Evolutionary conservation across 2,797 vertebrate species (phyloP).

Genomic region (Enteromius trimaculatus): DNA sequence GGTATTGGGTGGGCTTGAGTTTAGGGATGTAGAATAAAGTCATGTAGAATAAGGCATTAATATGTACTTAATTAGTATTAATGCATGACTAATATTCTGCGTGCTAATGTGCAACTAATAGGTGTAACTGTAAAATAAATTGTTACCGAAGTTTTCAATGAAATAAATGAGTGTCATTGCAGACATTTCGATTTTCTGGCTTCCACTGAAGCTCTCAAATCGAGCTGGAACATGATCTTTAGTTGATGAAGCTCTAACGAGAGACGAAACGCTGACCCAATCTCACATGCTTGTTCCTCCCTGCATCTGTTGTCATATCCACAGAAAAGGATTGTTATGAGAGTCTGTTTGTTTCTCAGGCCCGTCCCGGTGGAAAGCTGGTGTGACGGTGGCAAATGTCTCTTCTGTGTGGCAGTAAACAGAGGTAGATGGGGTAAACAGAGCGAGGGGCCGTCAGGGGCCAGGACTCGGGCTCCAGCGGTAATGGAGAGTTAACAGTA

Average conservation of each 20-base stretch:
- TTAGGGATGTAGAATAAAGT: too few relatives aligned
- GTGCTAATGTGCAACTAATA: too few relatives aligned
- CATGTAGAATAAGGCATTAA: too few relatives aligned
- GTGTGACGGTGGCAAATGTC: constrained; percentile 63
- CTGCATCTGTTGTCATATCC: background rate
- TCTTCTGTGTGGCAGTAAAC: constrained; percentile 65
- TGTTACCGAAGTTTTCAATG: background rate
- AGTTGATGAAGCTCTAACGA: background rate
- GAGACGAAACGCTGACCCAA: too few relatives aligned
- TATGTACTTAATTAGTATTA: too few relatives aligned
- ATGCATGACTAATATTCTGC: too few relatives aligned
- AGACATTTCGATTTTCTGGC: background rate
- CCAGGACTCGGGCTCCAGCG: constrained; percentile 37
- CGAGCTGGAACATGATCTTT: background rate
- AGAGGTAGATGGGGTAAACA: constrained; percentile 62
- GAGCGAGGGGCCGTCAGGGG: constrained; percentile 44
- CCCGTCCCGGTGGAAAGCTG: constrained; percentile 44
- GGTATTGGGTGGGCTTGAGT: too few relatives aligned
- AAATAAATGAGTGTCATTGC: background rate
- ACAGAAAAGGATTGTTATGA: background rate
- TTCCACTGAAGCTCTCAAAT: background rate
- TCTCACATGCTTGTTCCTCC: background rate
- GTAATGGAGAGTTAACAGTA: constrained; percentile 51
- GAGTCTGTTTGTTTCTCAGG: background rate
- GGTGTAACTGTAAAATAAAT: too few relatives aligned